A percentile compares a stretch with the other conserved stretches of the same genome.
Evolutionary conservation across 1,140 invertebrate genomes (phyloP).

Genomic region (Zaprionus lachaisei): DNA sequence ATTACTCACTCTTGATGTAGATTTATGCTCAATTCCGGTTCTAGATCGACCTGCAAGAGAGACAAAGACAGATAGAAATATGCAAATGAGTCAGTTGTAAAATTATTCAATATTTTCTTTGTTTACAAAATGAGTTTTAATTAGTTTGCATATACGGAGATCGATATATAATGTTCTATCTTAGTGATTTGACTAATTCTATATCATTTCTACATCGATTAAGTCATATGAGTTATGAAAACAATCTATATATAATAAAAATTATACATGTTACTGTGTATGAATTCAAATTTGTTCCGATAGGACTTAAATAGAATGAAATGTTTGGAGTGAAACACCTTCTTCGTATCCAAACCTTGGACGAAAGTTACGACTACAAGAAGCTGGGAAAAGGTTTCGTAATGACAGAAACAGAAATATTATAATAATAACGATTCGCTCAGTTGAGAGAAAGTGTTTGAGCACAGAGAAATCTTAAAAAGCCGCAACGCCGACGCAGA

Average conservation of each 20-base stretch:
- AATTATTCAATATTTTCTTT: conserved; percentile 47
- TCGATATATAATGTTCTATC: not conserved
- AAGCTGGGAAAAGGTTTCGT: conserved; percentile 24
- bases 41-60: conserved; percentile 89
- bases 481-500: conserved; percentile 53
- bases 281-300: not conserved
- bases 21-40: conserved; percentile 91
- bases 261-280: not conserved
- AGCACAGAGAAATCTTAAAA: conserved; percentile 40
- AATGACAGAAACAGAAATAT: conserved; percentile 31
- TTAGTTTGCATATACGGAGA: not conserved
- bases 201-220: too few relatives aligned
- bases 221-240: too few relatives aligned
- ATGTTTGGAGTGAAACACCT: not conserved
- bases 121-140: not conserved
- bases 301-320: not conserved
- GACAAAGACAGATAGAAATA: conserved; percentile 39
- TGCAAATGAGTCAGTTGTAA: conserved; percentile 56
- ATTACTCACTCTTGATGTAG: conserved; percentile 91
- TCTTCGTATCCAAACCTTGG: not conserved
- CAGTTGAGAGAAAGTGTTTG: conserved; percentile 40
- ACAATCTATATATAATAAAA: not conserved
- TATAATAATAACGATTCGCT: conserved; percentile 21
- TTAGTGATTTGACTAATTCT: not conserved
- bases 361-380: conserved; percentile 23